Conservation (phyloP, 2,797 vertebrate species). For the Intellagama lesueurii region DNA sequence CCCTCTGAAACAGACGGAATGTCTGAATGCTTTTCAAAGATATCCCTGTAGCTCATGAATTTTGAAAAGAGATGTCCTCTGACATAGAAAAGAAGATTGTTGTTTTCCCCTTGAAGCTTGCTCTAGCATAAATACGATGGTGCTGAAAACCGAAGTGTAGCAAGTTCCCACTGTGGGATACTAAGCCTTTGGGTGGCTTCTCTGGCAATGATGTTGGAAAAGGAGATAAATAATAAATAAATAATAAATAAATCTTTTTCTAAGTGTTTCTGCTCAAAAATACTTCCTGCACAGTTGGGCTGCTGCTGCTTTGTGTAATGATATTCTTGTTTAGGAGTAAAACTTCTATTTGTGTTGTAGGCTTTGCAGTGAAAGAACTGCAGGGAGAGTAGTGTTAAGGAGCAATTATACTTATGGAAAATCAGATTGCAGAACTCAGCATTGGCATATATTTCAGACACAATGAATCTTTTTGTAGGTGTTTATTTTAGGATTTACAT, state of each 20-base stretch:
- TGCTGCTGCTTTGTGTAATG: neutral
- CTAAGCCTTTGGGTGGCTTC: neutral
- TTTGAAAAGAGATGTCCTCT: neutral
- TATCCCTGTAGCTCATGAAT: neutral
- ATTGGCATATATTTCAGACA: neutral
- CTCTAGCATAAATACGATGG: neutral
- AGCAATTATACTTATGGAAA: slow-evolving; percentile 5
- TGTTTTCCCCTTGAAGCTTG: neutral
- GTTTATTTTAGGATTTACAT: neutral
- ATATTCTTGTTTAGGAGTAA: neutral
- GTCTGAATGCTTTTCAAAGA: neutral
- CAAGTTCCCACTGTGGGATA: neutral
- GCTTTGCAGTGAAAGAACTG: neutral
- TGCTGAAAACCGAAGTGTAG: neutral
- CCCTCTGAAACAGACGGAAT: neutral
- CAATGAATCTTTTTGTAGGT: neutral
- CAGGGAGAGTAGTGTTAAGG: neutral
- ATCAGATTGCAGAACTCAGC: slow-evolving; percentile 1
- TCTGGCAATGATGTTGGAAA: neutral
- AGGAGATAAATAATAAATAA: too few species aligned
- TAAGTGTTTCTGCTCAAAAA: neutral
- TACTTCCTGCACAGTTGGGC: neutral
- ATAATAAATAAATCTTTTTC: too few species aligned
- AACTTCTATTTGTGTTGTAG: neutral
- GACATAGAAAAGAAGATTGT: neutral